Evolutionary conservation across 2,113 vertebrate species (phyloP).

Genomic region (Pheucticus melanocephalus): DNA sequence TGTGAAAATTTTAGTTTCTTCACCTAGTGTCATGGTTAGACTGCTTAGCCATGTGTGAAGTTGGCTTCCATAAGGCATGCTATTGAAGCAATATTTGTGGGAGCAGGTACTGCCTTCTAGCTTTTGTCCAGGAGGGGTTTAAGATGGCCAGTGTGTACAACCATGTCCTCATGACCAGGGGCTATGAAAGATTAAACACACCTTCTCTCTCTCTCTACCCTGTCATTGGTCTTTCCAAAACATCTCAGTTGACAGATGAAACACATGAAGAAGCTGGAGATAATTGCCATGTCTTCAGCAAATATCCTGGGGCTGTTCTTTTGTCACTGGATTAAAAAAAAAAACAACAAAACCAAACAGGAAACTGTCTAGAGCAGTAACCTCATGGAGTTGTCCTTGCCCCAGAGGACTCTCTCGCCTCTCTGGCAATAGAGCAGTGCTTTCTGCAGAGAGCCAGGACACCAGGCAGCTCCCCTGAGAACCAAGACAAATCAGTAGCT

Average conservation of each 20-base stretch:
- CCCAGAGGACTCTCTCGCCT: background rate
- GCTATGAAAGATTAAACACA: rapidly evolving
- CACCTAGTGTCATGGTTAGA: background rate
- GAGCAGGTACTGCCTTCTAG: background rate
- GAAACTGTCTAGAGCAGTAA: background rate
- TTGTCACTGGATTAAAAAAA: background rate
- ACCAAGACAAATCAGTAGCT: background rate
- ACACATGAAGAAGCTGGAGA: background rate
- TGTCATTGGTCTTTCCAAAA: background rate
- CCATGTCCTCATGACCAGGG: background rate
- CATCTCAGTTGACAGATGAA: background rate
- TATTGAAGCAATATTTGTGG: background rate
- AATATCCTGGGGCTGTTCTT: background rate
- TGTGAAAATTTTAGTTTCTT: background rate
- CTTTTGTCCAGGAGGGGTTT: background rate
- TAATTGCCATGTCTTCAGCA: background rate
- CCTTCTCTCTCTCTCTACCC: rapidly evolving
- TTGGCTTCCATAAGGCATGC: background rate
- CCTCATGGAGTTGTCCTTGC: background rate
- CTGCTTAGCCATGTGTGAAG: background rate
- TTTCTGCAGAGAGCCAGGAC: background rate
- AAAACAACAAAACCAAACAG: too few relatives aligned
- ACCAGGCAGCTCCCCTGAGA: background rate
- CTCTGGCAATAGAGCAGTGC: background rate
- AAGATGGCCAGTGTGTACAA: rapidly evolving